A percentile compares a stretch with the other conserved stretches of the same genome.
Conservation (phyloP, 1,140 invertebrate genomes). For the Sitodiplosis mosellana region DNA sequence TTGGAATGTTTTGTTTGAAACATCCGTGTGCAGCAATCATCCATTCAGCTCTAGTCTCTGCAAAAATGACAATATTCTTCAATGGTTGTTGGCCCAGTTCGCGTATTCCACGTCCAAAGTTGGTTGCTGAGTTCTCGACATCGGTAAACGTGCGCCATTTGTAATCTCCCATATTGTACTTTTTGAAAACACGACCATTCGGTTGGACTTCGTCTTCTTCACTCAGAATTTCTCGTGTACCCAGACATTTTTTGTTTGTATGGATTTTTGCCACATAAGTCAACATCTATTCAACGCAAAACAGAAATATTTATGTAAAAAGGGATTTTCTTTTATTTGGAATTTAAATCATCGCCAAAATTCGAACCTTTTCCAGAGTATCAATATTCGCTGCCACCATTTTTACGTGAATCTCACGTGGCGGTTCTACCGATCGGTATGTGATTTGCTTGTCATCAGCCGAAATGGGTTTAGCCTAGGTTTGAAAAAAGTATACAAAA, state of each 20-base stretch:
- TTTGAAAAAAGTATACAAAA: not conserved
- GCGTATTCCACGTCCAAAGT: slow-evolving; percentile 62
- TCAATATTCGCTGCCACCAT: slow-evolving; percentile 56
- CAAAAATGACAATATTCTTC: slow-evolving; percentile 78
- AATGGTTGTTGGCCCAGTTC: slow-evolving; percentile 42
- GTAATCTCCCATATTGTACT: slow-evolving; percentile 89
- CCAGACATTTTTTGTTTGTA: slow-evolving; percentile 58
- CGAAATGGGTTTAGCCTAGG: slow-evolving; percentile 18
- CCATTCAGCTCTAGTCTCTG: slow-evolving; percentile 95
- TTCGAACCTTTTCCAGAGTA: slow-evolving; percentile 53
- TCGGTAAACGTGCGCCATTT: slow-evolving; percentile 75
- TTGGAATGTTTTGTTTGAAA: slow-evolving; percentile 82
- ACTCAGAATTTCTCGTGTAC: slow-evolving; percentile 74
- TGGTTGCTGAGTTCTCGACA: slow-evolving; percentile 49
- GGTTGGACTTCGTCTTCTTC: slow-evolving; percentile 88
- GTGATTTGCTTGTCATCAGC: slow-evolving; percentile 34
- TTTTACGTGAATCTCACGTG: slow-evolving; percentile 44
- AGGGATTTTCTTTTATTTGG: no score
- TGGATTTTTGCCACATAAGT: slow-evolving; percentile 54
- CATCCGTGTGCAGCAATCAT: slow-evolving; percentile 85
- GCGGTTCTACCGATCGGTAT: slow-evolving; percentile 49
- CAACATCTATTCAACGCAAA: slow-evolving; percentile 33
- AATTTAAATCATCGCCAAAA: no score
- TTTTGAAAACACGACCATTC: slow-evolving; percentile 91
- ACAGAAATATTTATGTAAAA: no score